A percentile compares a stretch with the other conserved stretches of the same genome.
phyloP scores from a whole-genome alignment of 2,113 vertebrate genomes.

The Epinephelus cyanopodus region DNA sequence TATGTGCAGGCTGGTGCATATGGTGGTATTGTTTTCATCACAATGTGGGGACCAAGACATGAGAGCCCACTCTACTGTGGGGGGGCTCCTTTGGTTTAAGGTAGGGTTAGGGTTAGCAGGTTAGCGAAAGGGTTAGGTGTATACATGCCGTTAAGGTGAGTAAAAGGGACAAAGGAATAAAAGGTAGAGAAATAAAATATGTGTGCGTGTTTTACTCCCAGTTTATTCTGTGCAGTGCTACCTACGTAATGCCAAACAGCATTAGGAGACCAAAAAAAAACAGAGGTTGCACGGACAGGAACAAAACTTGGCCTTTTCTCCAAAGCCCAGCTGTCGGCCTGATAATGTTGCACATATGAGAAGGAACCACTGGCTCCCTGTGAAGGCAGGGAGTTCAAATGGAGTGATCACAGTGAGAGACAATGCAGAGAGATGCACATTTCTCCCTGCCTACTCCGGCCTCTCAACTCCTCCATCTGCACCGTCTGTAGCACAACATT shows the following conservation, averaged over 20 bases:
- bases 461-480: background rate
- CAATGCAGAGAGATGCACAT: conserved; percentile 65
- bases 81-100: background rate
- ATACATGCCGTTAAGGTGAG: background rate
- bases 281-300: conserved; percentile 47
- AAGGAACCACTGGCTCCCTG: conserved; percentile 64
- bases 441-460: conserved; percentile 45
- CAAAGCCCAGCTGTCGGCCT: conserved; percentile 65
- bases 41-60: conserved; percentile 10
- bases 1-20: background rate
- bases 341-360: conserved; percentile 70
- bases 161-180: background rate
- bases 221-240: conserved; percentile 1
- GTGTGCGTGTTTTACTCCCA: conserved; percentile 1
- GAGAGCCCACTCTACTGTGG: background rate
- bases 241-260: conserved; percentile 16
- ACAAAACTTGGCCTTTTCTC: conserved; percentile 72
- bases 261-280: conserved; percentile 51
- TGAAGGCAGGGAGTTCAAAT: conserved; percentile 70
- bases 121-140: background rate
- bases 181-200: background rate
- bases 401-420: conserved; percentile 74
- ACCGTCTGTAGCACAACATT: conserved; percentile 69
- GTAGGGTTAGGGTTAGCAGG: background rate
- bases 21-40: conserved; percentile 11